Percentiles rank a stretch among this genome's conserved stretches.
These are phyloP conservation scores for Coptodon bakossiorum DNA, from an alignment of 2,113 vertebrate species.

Conservation along the genomic window DNA sequence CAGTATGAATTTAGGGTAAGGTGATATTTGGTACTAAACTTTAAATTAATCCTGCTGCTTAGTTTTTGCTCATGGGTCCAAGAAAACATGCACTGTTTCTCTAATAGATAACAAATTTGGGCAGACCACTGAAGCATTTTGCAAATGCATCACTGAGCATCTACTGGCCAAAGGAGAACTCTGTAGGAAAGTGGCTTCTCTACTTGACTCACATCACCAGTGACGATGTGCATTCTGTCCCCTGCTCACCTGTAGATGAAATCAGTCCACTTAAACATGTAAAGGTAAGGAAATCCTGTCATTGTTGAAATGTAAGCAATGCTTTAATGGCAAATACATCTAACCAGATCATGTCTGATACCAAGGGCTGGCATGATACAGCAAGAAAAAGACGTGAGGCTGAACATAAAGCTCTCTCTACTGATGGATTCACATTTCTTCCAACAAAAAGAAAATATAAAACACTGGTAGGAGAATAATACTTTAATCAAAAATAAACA, in stretches of 20 bases:
- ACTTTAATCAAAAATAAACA: background rate
- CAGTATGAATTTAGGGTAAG: constrained; percentile 86
- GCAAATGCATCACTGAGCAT: constrained; percentile 83
- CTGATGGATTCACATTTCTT: constrained; percentile 69
- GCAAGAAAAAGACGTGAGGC: constrained; percentile 75
- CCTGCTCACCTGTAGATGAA: constrained; percentile 76
- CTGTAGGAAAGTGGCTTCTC: constrained; percentile 82
- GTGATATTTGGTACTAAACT: background rate
- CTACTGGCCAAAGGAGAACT: constrained; percentile 85
- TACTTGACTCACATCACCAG: constrained; percentile 84
- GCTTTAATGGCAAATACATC: background rate
- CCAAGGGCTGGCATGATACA: constrained; percentile 62
- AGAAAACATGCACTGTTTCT: background rate
- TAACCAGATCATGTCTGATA: background rate
- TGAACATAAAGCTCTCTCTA: constrained; percentile 61
- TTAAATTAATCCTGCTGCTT: background rate
- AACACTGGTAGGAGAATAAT: constrained; percentile 71
- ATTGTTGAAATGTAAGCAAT: background rate
- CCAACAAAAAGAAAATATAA: constrained; percentile 77
- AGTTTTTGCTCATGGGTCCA: background rate
- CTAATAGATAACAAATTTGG: constrained; percentile 83
- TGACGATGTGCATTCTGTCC: constrained; percentile 72
- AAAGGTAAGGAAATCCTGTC: constrained; percentile 55
- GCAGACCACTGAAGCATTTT: constrained; percentile 84
- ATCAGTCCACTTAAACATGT: constrained; percentile 64